Conservation (phyloP, 2,113 vertebrate genomes). For the Melanerpes aurifrons region DNA sequence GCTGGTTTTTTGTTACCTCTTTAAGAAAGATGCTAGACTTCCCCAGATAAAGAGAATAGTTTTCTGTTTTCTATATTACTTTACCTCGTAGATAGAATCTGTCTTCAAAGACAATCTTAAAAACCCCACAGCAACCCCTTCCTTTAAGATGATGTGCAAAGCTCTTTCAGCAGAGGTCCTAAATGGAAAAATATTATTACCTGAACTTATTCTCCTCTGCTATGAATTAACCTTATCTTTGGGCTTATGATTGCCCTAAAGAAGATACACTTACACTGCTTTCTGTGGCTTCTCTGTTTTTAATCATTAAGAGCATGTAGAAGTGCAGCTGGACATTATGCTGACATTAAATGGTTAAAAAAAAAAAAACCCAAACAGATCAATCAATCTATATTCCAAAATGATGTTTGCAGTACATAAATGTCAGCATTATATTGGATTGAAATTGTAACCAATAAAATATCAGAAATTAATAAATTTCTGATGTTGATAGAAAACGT, state of each 20-base stretch:
- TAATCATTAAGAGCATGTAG: not conserved
- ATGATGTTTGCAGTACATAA: not conserved
- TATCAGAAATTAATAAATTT: not conserved
- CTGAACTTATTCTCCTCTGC: not conserved
- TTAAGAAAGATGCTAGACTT: conserved; percentile 30
- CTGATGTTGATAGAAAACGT: not conserved
- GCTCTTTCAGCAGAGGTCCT: not conserved
- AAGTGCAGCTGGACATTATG: not conserved
- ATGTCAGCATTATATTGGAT: not conserved
- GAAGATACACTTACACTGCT: not conserved
- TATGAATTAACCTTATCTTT: not conserved
- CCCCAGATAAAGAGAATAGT: not conserved
- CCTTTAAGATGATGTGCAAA: not conserved
- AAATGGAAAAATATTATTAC: not conserved
- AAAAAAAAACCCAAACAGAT: not conserved
- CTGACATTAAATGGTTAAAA: not conserved
- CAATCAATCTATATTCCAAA: not conserved
- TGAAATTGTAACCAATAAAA: not conserved
- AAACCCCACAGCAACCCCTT: not conserved
- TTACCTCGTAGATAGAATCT: not conserved
- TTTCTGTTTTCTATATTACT: not conserved
- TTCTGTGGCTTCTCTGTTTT: not conserved
- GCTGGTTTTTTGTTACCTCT: not conserved
- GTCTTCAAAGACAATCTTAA: not conserved
- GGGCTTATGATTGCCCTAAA: not conserved